Conservation (phyloP, 2,888 invertebrate genomes). For the Phlogophora meticulosa region DNA sequence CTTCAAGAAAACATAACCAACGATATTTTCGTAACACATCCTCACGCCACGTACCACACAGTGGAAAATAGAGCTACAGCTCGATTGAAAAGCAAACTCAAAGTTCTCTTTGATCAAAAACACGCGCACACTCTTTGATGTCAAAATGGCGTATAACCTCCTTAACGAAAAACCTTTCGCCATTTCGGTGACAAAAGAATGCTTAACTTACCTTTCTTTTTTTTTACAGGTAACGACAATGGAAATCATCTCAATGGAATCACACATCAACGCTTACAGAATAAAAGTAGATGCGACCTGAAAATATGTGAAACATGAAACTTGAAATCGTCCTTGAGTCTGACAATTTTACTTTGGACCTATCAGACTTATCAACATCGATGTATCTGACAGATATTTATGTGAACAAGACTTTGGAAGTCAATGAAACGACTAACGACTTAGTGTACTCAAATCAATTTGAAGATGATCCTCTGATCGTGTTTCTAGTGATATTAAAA, state of each 20-base stretch:
- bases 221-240: slow-evolving; percentile 70
- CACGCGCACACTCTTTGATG: slow-evolving; percentile 57
- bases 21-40: slow-evolving; percentile 16
- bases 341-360: slow-evolving; percentile 83
- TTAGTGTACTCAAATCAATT: slow-evolving; percentile 83
- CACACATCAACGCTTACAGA: slow-evolving; percentile 61
- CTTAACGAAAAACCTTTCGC: slow-evolving; percentile 29
- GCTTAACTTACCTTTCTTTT: slow-evolving; percentile 60
- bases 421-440: slow-evolving; percentile 82
- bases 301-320: slow-evolving; percentile 85
- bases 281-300: slow-evolving; percentile 76
- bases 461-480: slow-evolving; percentile 88
- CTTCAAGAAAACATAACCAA: slow-evolving; percentile 7
- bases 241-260: slow-evolving; percentile 49
- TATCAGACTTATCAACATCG: slow-evolving; percentile 83
- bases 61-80: slow-evolving; percentile 22
- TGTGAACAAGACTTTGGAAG: slow-evolving; percentile 80
- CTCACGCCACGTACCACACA: slow-evolving; percentile 12
- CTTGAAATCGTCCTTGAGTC: slow-evolving; percentile 77
- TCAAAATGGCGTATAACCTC: slow-evolving; percentile 43
- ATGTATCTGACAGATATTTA: slow-evolving; percentile 87
- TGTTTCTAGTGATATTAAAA: slow-evolving; percentile 92
- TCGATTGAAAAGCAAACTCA: slow-evolving; percentile 35
- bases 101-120: slow-evolving; percentile 53
- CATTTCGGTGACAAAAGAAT: slow-evolving; percentile 53